Percentiles rank a stretch among this genome's conserved stretches.
These are phyloP conservation scores for Druon quercuslanigerum DNA, from an alignment of 1,140 invertebrate species.

Conservation along the genomic window DNA sequence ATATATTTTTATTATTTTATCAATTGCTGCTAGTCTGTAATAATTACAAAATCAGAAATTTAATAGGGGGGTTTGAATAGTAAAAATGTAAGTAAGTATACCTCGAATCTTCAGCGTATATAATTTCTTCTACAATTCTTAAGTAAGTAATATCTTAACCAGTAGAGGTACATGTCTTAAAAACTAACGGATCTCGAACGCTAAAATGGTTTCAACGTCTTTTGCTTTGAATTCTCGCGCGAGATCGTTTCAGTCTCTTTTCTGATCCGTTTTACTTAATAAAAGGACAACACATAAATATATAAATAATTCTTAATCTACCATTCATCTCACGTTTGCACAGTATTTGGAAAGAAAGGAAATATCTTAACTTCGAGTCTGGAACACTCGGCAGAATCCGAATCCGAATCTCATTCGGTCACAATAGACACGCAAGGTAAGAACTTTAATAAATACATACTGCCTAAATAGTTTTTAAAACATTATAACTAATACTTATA, in stretches of 20 bases:
- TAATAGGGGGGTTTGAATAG: too few relatives aligned
- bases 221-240: background rate
- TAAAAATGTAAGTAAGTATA: too few relatives aligned
- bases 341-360: background rate
- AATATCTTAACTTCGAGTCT: background rate
- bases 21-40: too few relatives aligned
- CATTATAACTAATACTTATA: too few relatives aligned
- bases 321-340: background rate
- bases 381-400: background rate
- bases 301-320: background rate
- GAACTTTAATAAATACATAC: background rate
- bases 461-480: background rate
- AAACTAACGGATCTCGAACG: constrained; percentile 29
- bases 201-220: background rate
- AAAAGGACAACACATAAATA: background rate
- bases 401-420: background rate
- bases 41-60: too few relatives aligned
- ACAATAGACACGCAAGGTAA: background rate
- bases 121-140: background rate
- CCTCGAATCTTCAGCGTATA: background rate
- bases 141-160: background rate
- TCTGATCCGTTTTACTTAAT: background rate
- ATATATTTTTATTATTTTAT: too few relatives aligned
- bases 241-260: constrained; percentile 28
- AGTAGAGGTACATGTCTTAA: background rate